phyloP scores from a whole-genome alignment of 2,888 invertebrate genomes.

The Polia nebulosa region DNA sequence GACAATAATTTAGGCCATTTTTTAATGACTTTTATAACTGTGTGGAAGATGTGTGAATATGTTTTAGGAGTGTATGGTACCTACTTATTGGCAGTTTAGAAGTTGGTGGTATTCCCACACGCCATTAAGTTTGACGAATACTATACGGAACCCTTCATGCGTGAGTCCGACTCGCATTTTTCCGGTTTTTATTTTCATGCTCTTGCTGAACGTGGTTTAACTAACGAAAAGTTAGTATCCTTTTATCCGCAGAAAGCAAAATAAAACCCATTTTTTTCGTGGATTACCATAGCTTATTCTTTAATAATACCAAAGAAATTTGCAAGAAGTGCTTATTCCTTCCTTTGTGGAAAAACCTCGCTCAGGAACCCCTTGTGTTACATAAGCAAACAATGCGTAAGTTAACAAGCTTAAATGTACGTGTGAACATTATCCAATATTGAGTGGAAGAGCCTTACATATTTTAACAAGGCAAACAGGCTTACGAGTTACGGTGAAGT shows the following conservation, averaged over 20 bases:
- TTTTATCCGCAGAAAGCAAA: constrained; percentile 4
- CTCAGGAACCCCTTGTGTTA: constrained; percentile 35
- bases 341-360: background rate
- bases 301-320: constrained; percentile 3
- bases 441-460: constrained; percentile 50
- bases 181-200: constrained; percentile 10
- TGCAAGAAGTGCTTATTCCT: background rate
- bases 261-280: background rate
- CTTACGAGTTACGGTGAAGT: constrained; percentile 43
- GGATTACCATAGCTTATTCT: background rate
- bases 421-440: constrained; percentile 66
- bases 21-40: too few relatives aligned
- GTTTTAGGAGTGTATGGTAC: too few relatives aligned
- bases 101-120: too few relatives aligned
- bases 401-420: constrained; percentile 63
- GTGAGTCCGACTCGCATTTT: too few relatives aligned
- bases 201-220: background rate
- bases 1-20: too few relatives aligned
- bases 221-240: constrained; percentile 6
- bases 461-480: constrained; percentile 55
- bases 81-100: too few relatives aligned
- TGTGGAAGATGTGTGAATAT: too few relatives aligned
- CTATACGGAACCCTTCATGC: too few relatives aligned
- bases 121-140: too few relatives aligned
- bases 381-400: constrained; percentile 42